These are phyloP conservation scores for Dipodomys merriami DNA, from an alignment of 2,113 vertebrate genomes.

Conservation along the genomic window DNA sequence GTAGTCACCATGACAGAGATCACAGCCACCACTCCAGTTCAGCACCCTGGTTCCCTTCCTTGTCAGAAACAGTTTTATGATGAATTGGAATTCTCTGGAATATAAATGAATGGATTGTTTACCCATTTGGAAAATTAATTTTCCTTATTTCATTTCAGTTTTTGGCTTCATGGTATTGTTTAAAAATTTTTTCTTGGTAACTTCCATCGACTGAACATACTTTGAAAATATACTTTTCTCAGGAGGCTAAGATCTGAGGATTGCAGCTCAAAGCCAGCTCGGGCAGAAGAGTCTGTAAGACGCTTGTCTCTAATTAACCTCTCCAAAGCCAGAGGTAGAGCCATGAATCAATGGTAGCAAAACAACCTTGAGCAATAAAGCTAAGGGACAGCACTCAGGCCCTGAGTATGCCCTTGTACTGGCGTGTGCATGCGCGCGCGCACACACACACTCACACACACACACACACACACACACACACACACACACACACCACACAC, in stretches of 20 bases:
- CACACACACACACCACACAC: too few relatives aligned
- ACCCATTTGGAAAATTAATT: not conserved
- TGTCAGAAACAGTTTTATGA: not conserved
- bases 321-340: too few relatives aligned
- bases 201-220: not conserved
- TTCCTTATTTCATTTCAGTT: not conserved
- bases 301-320: too few relatives aligned
- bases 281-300: too few relatives aligned
- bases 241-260: not conserved
- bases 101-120: not conserved
- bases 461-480: not conserved
- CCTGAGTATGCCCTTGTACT: too few relatives aligned
- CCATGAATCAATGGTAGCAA: too few relatives aligned
- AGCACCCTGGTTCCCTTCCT: too few relatives aligned
- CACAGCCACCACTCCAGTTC: not conserved
- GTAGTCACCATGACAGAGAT: fast-evolving
- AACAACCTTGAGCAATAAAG: too few relatives aligned
- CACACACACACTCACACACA: too few relatives aligned
- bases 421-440: too few relatives aligned
- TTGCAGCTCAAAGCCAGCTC: too few relatives aligned
- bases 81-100: not conserved
- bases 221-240: not conserved
- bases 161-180: not conserved
- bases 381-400: too few relatives aligned
- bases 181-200: not conserved